Base-by-base conservation (phyloP, 2,797 vertebrate species). In the Apodemus agrarius region DNA sequence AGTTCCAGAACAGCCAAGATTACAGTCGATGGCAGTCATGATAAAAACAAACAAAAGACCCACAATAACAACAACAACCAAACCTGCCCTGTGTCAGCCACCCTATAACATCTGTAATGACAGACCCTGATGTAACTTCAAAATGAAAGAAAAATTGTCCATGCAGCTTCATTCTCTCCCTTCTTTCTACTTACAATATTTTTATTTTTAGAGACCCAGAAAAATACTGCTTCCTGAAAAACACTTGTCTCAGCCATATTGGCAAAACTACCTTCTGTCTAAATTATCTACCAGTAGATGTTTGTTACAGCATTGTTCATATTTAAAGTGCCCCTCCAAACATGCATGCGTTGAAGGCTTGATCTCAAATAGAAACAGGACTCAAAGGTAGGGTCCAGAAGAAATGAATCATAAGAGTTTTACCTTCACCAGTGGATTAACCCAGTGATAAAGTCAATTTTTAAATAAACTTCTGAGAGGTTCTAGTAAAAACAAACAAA, bases 141-240 rank as follows among this genome's bases (percentile, higher is more conserved):
- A 89, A 46, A 86, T 59, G 26, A 82, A 96, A 63, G 17, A 81
- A 93, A 85, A 10, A 26, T 49, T 75, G 80, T 86, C 43, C 43
- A 74, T 17, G 24, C 2, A 52, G 19, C 43, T 84, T 76, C 76
- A 69, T 49, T 67, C 21, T 78, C 89, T 78, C 2, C 22, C 40
- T 91, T 74, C 83, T 79, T 67, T 52, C n/a, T 4, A 92, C 34
- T 34, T 59, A 24, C 9, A 95, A 91, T 89, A 92, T 65, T 31
- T 26, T 81, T 22, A 72, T 52, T 94, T 96, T 75, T 84, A 83
- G 49, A 96, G 6, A 37, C 63, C 29, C 3, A 57, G 14, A 85
- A 75, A 89, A 72, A 92, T 65, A 84, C 2, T 74, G 65, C 49
- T 49, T 85, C 19, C 52, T 31, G 11, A 90, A 40, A 86, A 82